Evolutionary conservation across 2,888 invertebrate species (phyloP).

Genomic region (Megastigmus dorsalis): DNA sequence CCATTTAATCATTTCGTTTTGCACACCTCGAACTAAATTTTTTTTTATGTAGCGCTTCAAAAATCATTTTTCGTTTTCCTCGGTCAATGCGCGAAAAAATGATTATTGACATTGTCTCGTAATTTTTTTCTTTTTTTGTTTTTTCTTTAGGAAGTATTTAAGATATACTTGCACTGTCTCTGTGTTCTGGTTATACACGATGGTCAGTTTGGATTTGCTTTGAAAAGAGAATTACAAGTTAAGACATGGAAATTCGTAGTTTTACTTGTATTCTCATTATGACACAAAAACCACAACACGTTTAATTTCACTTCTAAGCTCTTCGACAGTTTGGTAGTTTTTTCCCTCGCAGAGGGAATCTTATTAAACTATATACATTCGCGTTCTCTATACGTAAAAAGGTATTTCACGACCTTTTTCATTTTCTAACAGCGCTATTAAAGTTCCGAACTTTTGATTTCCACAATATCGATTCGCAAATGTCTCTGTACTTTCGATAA

Average conservation of each 20-base stretch:
- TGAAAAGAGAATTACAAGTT: constrained; percentile 28
- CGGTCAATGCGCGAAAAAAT: constrained; percentile 46
- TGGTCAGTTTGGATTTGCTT: constrained; percentile 18
- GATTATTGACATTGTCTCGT: constrained; percentile 42
- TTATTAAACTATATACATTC: constrained; percentile 53
- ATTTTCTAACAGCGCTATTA: constrained; percentile 36
- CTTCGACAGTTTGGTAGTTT: constrained; percentile 50
- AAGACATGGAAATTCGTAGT: constrained; percentile 16
- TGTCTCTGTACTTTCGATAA: constrained; percentile 51
- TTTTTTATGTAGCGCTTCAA: constrained; percentile 39
- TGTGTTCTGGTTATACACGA: constrained; percentile 24
- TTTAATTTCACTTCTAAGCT: constrained; percentile 51
- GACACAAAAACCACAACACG: constrained; percentile 38
- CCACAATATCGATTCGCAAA: constrained; percentile 44
- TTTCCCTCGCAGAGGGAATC: constrained; percentile 57
- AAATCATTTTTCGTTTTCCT: constrained; percentile 37
- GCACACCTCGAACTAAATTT: constrained; percentile 32
- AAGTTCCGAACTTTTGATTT: constrained; percentile 53
- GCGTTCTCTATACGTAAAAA: constrained; percentile 48
- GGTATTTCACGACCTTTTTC: constrained; percentile 36
- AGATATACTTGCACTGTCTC: constrained; percentile 49
- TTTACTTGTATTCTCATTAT: constrained; percentile 21
- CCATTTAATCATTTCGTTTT: constrained; percentile 25
- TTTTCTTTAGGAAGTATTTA: constrained; percentile 48
- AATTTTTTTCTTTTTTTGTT: constrained; percentile 39